Evolutionary conservation across 2,797 vertebrate species (phyloP).

Genomic region (Neosalanx taihuensis): DNA sequence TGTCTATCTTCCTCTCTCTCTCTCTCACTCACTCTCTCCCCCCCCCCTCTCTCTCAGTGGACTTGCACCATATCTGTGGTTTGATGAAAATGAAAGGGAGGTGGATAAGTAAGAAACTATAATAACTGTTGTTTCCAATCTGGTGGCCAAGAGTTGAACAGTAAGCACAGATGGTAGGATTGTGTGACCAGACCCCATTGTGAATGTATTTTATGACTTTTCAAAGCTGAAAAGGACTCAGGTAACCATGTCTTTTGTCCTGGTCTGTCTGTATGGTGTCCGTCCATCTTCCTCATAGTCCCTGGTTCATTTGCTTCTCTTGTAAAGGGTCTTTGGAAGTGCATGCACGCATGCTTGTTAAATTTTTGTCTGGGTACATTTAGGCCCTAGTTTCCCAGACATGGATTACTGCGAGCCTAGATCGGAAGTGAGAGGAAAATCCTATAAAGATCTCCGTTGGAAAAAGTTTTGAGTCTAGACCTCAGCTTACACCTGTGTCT

Average conservation of each 20-base stretch:
- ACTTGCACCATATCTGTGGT: constrained; percentile 6
- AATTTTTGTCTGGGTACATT: no score
- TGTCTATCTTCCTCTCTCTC: no score
- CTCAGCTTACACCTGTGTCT: no score
- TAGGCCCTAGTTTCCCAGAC: no score
- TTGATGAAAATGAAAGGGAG: background rate
- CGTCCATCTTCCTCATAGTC: background rate
- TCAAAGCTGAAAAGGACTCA: background rate
- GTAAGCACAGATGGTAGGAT: no score
- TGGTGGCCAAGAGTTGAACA: background rate
- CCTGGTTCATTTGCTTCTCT: background rate
- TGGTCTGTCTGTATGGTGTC: background rate
- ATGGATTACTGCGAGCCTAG: no score
- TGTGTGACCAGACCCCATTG: background rate
- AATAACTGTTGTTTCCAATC: background rate
- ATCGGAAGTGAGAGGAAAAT: no score
- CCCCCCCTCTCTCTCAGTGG: background rate
- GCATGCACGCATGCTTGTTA: no score
- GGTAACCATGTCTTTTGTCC: background rate
- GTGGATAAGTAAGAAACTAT: background rate
- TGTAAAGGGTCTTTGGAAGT: no score
- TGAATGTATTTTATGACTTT: constrained; percentile 1
- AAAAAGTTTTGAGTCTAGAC: no score
- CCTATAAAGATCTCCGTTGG: no score
- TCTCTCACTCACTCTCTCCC: no score